phyloP scores from a whole-genome alignment of 2,888 invertebrate species.

The Hybos culiciformis region DNA sequence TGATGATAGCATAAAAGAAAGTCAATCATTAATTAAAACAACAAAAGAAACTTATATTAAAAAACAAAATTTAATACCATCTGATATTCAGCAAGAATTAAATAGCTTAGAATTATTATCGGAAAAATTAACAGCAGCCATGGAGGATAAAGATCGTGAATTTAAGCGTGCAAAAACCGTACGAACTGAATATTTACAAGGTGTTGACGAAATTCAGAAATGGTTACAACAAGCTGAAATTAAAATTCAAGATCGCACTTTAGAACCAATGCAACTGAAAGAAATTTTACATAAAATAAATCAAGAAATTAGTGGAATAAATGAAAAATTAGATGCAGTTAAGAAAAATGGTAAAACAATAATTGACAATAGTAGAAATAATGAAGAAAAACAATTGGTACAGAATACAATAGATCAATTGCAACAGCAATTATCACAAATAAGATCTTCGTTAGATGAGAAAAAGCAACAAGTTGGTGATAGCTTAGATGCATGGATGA shows the following conservation, averaged over 20 bases:
- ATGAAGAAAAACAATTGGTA: constrained; percentile 60
- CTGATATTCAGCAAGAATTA: constrained; percentile 66
- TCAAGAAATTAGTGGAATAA: constrained; percentile 54
- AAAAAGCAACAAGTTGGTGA: constrained; percentile 73
- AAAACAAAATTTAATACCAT: constrained; percentile 49
- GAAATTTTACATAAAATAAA: constrained; percentile 65
- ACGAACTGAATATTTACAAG: constrained; percentile 63
- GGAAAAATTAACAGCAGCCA: constrained; percentile 61
- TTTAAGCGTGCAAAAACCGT: constrained; percentile 74
- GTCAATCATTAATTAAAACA: constrained; percentile 44
- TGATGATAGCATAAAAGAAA: constrained; percentile 41
- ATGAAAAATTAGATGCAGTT: constrained; percentile 64
- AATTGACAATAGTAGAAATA: constrained; percentile 64
- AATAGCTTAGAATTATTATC: constrained; percentile 69
- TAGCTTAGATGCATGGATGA: constrained; percentile 75
- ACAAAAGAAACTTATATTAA: constrained; percentile 49
- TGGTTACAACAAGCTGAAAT: constrained; percentile 78
- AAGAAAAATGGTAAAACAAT: constrained; percentile 66
- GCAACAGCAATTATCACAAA: constrained; percentile 63
- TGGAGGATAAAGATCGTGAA: constrained; percentile 80
- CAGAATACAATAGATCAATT: constrained; percentile 61
- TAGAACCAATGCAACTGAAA: constrained; percentile 62
- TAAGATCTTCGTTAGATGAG: constrained; percentile 67
- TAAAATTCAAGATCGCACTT: constrained; percentile 64
- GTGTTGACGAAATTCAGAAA: constrained; percentile 65